Evolutionary conservation across 2,113 vertebrate species (phyloP).

Genomic region (Bostrychus sinensis): DNA sequence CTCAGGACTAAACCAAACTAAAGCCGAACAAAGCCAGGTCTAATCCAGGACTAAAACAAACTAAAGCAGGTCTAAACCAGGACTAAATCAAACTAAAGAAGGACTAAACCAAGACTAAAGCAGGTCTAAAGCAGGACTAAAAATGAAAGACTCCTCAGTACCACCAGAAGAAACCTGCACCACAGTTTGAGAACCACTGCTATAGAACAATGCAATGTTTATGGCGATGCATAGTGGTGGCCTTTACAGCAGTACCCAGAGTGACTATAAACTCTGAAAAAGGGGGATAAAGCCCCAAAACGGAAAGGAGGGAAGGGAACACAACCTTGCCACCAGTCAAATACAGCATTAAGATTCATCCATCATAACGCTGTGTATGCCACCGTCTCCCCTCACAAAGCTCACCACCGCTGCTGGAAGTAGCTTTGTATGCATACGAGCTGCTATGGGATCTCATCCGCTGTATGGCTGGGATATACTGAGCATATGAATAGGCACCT

Average conservation of each 20-base stretch:
- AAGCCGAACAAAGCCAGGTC: background rate
- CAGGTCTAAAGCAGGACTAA: background rate
- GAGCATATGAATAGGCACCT: background rate
- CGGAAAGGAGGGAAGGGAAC: constrained; percentile 1
- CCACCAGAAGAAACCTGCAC: background rate
- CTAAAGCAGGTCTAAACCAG: background rate
- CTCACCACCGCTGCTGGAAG: background rate
- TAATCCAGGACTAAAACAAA: background rate
- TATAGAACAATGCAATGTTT: background rate
- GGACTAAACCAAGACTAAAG: background rate
- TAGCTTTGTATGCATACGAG: constrained; percentile 5
- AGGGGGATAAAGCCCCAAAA: constrained; percentile 11
- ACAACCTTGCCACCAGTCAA: constrained; percentile 31
- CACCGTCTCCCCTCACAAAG: constrained; percentile 8
- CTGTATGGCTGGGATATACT: background rate
- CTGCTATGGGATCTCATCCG: constrained; percentile 7
- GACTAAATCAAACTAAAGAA: background rate
- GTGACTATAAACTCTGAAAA: constrained; percentile 36
- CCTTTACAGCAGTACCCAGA: constrained; percentile 13
- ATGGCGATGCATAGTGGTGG: constrained; percentile 17
- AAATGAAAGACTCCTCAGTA: background rate
- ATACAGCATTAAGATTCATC: constrained; percentile 15
- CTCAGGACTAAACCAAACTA: background rate
- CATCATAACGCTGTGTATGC: constrained; percentile 16
- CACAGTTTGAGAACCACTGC: background rate